Evolutionary conservation across 1,140 invertebrate species (phyloP), one percentile per base, ranked within the genome.

Genomic region (Lanistes nyassanus): DNA sequence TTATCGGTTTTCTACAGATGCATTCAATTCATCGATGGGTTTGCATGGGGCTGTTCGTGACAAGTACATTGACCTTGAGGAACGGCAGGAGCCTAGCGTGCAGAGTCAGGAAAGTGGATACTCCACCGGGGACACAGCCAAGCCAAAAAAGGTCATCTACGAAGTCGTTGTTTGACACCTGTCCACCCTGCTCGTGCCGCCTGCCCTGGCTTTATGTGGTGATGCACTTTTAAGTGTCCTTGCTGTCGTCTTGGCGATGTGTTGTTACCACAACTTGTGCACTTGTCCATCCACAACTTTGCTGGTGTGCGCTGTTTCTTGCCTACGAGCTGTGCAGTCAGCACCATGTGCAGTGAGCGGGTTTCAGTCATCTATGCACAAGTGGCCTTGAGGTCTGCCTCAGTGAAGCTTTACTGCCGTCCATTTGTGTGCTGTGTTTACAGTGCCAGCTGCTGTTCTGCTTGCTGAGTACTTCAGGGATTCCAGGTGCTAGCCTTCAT

Each of bases 121-220:
- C 62, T 81, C 79, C 53, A 84, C 83, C 21, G 81, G 80, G 4
- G 85, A 84, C n/a, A 75, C 77, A 34, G 74, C 75, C 60, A 87
- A 87, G 79, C 86, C 86, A 23, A 87, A 86, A 83, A 87, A 87
- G 83, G 86, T 87, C 80, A 87, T 87, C 76, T 87, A 87, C 77
- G 86, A 87, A 83, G 86, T 87, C 76, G 84, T 87, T 80, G 66
- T 75, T 55, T 75, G 55, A 65, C 65, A 31, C 70, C 56, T 73
- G 67, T 29, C 53, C 51, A 73, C 64, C 66, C 60, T 71, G 65
- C 64, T 74, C 47, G 42, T 68, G 71, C 74, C n/a, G 39, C 68
- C 68, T 73, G 76, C 66, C 56, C 34, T 67, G 55, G 55, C 66
- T 67, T 56, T 4, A n/a, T 72, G 36, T 73, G 36, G 29, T 66